Conservation (phyloP, 2,888 invertebrate species). For the Lottia scabra region DNA sequence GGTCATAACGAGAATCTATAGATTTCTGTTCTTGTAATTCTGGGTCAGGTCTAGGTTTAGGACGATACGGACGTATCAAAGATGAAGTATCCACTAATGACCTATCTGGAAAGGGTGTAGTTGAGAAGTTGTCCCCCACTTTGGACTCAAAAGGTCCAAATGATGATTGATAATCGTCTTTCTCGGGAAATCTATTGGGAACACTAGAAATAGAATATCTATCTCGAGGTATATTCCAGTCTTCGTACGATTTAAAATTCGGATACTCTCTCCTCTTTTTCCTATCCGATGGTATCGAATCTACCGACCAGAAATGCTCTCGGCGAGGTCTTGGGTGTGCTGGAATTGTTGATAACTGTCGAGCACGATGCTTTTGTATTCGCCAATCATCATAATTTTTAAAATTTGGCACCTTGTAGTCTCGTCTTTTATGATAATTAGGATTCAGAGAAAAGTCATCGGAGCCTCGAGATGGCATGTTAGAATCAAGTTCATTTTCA, state of each 20-base stretch:
- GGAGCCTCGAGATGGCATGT: background rate
- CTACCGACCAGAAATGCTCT: conserved; percentile 1
- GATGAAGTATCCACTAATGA: background rate
- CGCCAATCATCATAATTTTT: background rate
- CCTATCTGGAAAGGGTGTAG: background rate
- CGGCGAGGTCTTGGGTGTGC: background rate
- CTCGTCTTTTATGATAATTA: background rate
- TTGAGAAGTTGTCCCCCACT: background rate
- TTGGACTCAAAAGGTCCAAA: background rate
- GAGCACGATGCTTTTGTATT: background rate
- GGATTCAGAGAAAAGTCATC: background rate
- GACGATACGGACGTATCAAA: background rate
- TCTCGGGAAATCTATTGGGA: background rate
- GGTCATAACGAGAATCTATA: background rate
- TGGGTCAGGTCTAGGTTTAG: background rate
- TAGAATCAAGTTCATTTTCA: background rate
- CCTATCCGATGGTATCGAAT: background rate
- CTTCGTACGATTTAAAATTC: background rate
- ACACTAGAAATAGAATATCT: background rate
- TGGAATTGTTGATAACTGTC: background rate
- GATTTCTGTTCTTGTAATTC: background rate
- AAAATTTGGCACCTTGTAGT: background rate
- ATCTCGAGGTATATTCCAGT: background rate
- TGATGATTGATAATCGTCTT: background rate
- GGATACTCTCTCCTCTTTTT: background rate